phyloP scores from a whole-genome alignment of 1,140 invertebrate genomes.

The Scylla paramamosain region DNA sequence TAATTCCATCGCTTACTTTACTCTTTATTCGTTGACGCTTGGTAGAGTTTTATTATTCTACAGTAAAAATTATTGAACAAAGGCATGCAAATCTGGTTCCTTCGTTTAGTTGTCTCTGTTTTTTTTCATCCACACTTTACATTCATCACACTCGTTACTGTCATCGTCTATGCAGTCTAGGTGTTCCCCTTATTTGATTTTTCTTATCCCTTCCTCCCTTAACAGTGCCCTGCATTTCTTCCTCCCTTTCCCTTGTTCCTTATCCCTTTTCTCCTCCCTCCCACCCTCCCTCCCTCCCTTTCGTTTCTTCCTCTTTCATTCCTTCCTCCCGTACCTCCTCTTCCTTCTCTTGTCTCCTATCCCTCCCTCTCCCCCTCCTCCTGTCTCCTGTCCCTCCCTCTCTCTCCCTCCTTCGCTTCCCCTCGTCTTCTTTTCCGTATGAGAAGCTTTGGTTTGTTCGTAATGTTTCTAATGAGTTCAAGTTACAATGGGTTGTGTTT shows the following conservation, averaged over 20 bases:
- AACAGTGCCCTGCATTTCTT: not conserved
- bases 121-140: not conserved
- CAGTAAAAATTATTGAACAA: too few relatives aligned
- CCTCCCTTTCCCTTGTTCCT: not conserved
- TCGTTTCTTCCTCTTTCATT: not conserved
- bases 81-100: too few relatives aligned
- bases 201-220: not conserved
- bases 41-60: too few relatives aligned
- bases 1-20: too few relatives aligned
- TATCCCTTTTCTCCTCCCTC: not conserved
- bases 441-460: constrained; percentile 29
- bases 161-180: not conserved
- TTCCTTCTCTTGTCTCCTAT: not conserved
- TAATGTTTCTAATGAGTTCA: constrained; percentile 42
- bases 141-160: not conserved
- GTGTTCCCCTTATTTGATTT: not conserved
- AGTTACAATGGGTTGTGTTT: constrained; percentile 40
- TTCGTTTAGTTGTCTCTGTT: not conserved
- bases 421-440: constrained; percentile 33
- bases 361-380: not conserved
- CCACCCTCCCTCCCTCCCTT: not conserved
- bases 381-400: not conserved
- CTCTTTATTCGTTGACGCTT: too few relatives aligned
- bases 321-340: not conserved
- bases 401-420: not conserved